phyloP scores from a whole-genome alignment of 2,797 vertebrate genomes.

The Carcharodon carcharias region DNA sequence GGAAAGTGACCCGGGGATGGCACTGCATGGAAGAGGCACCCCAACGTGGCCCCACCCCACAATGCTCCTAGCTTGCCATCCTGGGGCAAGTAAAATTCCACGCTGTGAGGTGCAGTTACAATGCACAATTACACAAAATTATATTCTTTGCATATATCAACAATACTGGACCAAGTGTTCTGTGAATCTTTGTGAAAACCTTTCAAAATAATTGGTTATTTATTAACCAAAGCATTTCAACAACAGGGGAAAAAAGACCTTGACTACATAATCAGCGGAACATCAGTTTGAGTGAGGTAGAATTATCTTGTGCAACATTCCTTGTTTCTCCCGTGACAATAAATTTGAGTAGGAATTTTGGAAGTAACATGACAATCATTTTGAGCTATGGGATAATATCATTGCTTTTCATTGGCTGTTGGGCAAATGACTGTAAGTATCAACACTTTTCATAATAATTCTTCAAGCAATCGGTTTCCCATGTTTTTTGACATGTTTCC shows the following conservation, averaged over 20 bases:
- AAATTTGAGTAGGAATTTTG: background rate
- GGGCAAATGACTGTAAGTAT: conserved; percentile 13
- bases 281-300: background rate
- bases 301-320: background rate
- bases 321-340: background rate
- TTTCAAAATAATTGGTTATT: background rate
- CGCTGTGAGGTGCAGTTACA: background rate
- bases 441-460: background rate
- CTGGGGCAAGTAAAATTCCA: too few species aligned
- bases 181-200: background rate
- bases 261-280: background rate
- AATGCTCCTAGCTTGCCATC: too few species aligned
- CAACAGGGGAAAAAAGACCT: background rate
- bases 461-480: background rate
- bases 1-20: background rate
- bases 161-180: background rate
- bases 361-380: background rate
- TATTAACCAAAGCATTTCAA: background rate
- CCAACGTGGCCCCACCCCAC: background rate
- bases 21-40: background rate
- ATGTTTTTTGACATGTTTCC: background rate
- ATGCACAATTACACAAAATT: background rate
- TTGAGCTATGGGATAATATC: background rate
- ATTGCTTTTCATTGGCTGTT: background rate
- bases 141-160: background rate